Percentiles rank a stretch among this genome's conserved stretches.
These are phyloP conservation scores for Melanchra persicariae DNA, from an alignment of 2,888 invertebrate genomes.

Conservation along the genomic window DNA sequence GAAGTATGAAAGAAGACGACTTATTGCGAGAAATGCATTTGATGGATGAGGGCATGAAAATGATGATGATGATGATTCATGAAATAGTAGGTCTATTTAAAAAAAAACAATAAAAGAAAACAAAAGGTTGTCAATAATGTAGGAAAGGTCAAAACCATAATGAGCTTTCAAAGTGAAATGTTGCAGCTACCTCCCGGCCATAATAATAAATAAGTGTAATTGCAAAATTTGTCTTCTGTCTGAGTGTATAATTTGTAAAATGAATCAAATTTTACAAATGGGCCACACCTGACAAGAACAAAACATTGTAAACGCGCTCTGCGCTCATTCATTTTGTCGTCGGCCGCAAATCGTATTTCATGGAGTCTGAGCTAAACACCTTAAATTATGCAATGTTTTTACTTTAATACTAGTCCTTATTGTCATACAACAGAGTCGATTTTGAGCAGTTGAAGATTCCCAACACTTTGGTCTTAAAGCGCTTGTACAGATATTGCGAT, in stretches of 20 bases:
- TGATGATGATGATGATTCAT: neutral
- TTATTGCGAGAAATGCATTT: too few relatives aligned
- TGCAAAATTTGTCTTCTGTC: constrained; percentile 65
- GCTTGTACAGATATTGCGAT: constrained; percentile 73
- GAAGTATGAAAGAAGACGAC: too few relatives aligned
- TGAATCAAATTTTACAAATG: constrained; percentile 68
- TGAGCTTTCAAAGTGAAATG: constrained; percentile 31
- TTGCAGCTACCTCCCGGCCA: constrained; percentile 16
- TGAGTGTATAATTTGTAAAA: constrained; percentile 40
- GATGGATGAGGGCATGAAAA: neutral
- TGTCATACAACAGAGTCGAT: constrained; percentile 54
- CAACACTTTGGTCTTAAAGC: constrained; percentile 61
- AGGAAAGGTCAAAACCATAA: constrained; percentile 18
- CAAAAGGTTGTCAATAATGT: constrained; percentile 5
- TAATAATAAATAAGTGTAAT: constrained; percentile 52
- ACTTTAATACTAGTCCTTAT: constrained; percentile 47
- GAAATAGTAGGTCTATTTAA: neutral
- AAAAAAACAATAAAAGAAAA: neutral
- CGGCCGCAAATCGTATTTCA: constrained; percentile 77
- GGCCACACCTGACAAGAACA: constrained; percentile 69
- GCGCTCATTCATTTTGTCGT: constrained; percentile 79
- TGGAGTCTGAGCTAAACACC: constrained; percentile 63
- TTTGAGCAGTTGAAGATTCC: constrained; percentile 30
- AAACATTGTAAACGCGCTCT: constrained; percentile 72
- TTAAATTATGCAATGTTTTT: constrained; percentile 60